A percentile compares a stretch with the other conserved stretches of the same genome.
phyloP scores from a whole-genome alignment of 2,888 invertebrate genomes.

The Epirrhoe tristata region DNA sequence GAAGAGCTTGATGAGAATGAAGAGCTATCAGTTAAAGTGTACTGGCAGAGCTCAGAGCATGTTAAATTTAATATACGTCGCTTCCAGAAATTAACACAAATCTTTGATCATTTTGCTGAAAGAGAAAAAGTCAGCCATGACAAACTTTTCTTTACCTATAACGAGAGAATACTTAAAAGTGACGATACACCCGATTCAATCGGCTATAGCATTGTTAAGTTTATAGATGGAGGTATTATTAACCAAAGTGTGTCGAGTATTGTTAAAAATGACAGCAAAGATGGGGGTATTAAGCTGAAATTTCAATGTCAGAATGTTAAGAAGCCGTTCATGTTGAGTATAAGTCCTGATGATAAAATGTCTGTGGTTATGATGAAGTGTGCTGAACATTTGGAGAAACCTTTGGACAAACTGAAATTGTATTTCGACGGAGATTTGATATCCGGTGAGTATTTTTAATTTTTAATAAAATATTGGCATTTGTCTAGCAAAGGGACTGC shows the following conservation, averaged over 20 bases:
- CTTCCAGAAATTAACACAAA: slow-evolving; percentile 69
- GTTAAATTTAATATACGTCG: slow-evolving; percentile 70
- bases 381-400: slow-evolving; percentile 73
- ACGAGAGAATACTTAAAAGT: slow-evolving; percentile 66
- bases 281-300: slow-evolving; percentile 67
- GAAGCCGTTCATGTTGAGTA: slow-evolving; percentile 61
- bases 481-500: no score
- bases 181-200: slow-evolving; percentile 76
- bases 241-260: slow-evolving; percentile 59
- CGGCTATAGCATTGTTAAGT: slow-evolving; percentile 71
- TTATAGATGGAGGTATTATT: slow-evolving; percentile 77
- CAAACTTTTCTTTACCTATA: slow-evolving; percentile 70
- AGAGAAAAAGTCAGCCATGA: slow-evolving; percentile 63
- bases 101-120: slow-evolving; percentile 71
- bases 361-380: slow-evolving; percentile 73
- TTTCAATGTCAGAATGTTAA: slow-evolving; percentile 77
- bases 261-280: slow-evolving; percentile 31
- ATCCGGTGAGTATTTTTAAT: slow-evolving; percentile 51
- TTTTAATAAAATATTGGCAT: no score
- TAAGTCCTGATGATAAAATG: slow-evolving; percentile 66
- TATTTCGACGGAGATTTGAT: slow-evolving; percentile 84
- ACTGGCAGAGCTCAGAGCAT: slow-evolving; percentile 74
- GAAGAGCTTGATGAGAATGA: slow-evolving; percentile 67
- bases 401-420: slow-evolving; percentile 72
- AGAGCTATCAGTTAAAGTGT: slow-evolving; percentile 76